phyloP scores from a whole-genome alignment of 2,113 vertebrate genomes.

The Upupa epops region DNA sequence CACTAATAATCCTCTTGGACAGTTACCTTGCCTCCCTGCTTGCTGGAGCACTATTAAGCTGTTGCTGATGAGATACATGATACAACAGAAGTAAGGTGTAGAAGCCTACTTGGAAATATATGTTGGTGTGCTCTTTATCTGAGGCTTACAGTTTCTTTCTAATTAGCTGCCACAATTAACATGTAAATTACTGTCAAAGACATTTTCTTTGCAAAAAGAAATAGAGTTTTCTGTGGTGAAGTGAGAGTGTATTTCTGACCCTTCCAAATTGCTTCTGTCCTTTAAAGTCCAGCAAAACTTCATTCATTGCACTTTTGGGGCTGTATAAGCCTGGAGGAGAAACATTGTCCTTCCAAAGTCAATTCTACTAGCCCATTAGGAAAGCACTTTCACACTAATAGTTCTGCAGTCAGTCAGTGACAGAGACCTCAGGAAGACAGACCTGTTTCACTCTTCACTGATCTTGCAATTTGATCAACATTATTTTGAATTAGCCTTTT shows the following conservation, averaged over 20 bases:
- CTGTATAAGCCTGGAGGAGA: conserved; percentile 30
- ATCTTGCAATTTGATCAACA: conserved; percentile 71
- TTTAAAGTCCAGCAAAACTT: conserved; percentile 51
- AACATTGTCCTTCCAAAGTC: conserved; percentile 62
- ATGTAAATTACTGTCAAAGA: not conserved
- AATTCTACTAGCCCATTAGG: conserved; percentile 64
- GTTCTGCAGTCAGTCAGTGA: conserved; percentile 46
- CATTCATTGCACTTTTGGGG: conserved; percentile 25
- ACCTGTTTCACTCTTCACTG: conserved; percentile 66
- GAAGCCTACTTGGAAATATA: not conserved
- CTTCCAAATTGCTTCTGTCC: not conserved
- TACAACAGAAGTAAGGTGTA: not conserved
- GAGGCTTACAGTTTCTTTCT: not conserved
- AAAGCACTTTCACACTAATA: conserved; percentile 53
- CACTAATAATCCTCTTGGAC: not conserved
- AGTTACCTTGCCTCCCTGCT: not conserved
- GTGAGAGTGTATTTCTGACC: not conserved
- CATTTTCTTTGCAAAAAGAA: not conserved
- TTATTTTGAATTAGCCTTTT: conserved; percentile 65
- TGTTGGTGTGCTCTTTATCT: not conserved
- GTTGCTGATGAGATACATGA: not conserved
- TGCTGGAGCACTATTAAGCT: not conserved
- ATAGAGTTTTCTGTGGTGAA: not conserved
- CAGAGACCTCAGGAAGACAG: conserved; percentile 59
- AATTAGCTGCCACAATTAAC: not conserved